phyloP scores from a whole-genome alignment of 2,797 vertebrate genomes.

The Hemitrygon akajei region DNA sequence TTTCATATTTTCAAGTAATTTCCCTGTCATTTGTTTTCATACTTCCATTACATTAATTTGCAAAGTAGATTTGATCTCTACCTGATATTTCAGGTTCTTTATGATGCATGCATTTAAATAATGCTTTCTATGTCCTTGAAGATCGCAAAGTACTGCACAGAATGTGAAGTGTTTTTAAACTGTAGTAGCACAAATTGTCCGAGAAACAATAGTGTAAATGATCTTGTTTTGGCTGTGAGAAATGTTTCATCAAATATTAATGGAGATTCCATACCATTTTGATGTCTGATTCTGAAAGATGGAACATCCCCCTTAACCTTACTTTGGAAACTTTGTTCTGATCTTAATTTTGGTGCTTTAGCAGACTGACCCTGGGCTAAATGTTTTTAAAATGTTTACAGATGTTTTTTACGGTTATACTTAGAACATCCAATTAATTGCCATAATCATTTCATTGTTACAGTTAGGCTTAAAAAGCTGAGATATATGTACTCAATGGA shows the following conservation, averaged over 20 bases:
- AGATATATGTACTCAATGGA: background rate
- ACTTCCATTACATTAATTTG: background rate
- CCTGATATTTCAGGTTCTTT: background rate
- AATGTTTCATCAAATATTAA: background rate
- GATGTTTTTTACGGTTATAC: background rate
- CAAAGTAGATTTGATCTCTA: background rate
- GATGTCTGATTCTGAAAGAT: background rate
- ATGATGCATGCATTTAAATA: background rate
- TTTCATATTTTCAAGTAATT: background rate
- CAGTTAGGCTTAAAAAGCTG: background rate
- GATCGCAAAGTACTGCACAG: background rate
- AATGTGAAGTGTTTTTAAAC: background rate
- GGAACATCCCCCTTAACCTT: background rate
- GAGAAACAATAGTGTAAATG: background rate
- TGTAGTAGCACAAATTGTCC: no score
- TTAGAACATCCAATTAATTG: background rate
- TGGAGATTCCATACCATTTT: background rate
- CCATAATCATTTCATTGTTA: background rate
- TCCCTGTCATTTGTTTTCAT: background rate
- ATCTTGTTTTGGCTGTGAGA: background rate
- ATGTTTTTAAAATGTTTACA: background rate
- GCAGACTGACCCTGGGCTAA: background rate
- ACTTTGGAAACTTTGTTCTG: background rate
- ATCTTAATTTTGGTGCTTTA: background rate
- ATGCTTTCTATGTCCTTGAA: background rate